These are phyloP conservation scores for Philypnodon macrostomus DNA, from an alignment of 2,797 vertebrate genomes.

Conservation along the genomic window DNA sequence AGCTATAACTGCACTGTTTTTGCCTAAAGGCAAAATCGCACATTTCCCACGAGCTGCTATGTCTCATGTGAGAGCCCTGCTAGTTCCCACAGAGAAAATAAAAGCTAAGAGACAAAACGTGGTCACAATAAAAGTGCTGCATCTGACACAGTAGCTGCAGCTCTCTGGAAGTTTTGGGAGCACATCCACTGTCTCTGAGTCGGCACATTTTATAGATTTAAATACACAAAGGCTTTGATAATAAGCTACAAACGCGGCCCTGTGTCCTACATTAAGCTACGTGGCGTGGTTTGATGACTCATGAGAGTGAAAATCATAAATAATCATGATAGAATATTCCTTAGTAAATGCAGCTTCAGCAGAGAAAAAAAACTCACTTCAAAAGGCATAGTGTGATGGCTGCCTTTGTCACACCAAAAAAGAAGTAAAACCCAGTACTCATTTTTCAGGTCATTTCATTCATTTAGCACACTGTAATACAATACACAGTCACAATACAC, in stretches of 20 bases:
- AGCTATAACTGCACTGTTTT: slow-evolving; percentile 8
- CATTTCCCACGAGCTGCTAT: slow-evolving; percentile 25
- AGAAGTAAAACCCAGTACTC: no score
- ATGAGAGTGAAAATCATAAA: slow-evolving; percentile 48
- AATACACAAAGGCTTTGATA: slow-evolving; percentile 38
- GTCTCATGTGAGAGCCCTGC: slow-evolving; percentile 7
- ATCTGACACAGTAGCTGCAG: slow-evolving; percentile 25
- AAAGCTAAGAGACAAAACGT: slow-evolving; percentile 27
- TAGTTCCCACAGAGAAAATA: slow-evolving; percentile 28
- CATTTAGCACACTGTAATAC: no score
- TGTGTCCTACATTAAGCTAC: slow-evolving; percentile 35
- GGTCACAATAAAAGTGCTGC: slow-evolving; percentile 14
- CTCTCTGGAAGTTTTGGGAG: slow-evolving; percentile 10
- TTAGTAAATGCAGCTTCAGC: slow-evolving; percentile 41
- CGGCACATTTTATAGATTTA: slow-evolving; percentile 22
- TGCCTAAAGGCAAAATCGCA: slow-evolving; percentile 26
- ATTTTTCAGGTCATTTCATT: no score
- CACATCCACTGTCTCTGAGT: slow-evolving; percentile 15
- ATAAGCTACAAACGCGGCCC: slow-evolving; percentile 15
- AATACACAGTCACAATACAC: no score
- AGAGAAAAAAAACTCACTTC: slow-evolving; percentile 28
- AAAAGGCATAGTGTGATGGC: no score
- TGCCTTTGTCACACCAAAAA: no score
- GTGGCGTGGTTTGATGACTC: slow-evolving; percentile 40
- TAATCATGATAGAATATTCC: slow-evolving; percentile 47